Evolutionary conservation across 2,113 vertebrate genomes (phyloP).

Genomic region (Stercorarius parasiticus): DNA sequence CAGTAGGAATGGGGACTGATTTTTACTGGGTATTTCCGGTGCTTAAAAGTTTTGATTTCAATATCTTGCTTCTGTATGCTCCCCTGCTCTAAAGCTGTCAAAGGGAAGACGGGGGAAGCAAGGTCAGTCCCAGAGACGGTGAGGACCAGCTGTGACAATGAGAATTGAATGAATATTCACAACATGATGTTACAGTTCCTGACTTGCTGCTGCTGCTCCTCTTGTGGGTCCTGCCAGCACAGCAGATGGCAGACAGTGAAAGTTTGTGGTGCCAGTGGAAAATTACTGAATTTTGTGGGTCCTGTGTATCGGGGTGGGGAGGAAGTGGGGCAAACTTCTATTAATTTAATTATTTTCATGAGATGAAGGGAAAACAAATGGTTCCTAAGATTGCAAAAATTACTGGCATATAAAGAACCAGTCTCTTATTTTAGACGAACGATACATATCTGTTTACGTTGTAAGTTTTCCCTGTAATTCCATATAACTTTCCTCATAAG

Average conservation of each 20-base stretch:
- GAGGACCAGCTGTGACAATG: slow-evolving; percentile 8
- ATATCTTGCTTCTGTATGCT: background rate
- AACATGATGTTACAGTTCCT: background rate
- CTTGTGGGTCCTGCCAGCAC: slow-evolving; percentile 24
- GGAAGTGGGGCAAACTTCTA: background rate
- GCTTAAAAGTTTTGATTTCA: background rate
- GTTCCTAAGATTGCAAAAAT: background rate
- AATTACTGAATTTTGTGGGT: slow-evolving; percentile 24
- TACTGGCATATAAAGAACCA: background rate
- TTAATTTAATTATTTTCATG: background rate
- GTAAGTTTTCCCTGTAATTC: background rate
- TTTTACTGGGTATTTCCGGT: background rate
- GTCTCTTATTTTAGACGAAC: background rate
- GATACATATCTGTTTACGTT: background rate
- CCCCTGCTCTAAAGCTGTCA: background rate
- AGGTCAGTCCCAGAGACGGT: background rate
- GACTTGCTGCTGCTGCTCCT: slow-evolving; percentile 1
- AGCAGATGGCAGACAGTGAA: slow-evolving; percentile 50
- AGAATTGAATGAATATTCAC: slow-evolving; percentile 35
- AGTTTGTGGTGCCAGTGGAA: slow-evolving; percentile 30
- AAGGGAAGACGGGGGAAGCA: background rate
- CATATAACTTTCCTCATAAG: background rate
- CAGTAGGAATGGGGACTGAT: background rate
- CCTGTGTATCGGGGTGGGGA: background rate
- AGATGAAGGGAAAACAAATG: background rate